Evolutionary conservation across 2,797 vertebrate species (phyloP), one percentile per base, ranked within the genome.

Genomic region (Graptemys geographica): DNA sequence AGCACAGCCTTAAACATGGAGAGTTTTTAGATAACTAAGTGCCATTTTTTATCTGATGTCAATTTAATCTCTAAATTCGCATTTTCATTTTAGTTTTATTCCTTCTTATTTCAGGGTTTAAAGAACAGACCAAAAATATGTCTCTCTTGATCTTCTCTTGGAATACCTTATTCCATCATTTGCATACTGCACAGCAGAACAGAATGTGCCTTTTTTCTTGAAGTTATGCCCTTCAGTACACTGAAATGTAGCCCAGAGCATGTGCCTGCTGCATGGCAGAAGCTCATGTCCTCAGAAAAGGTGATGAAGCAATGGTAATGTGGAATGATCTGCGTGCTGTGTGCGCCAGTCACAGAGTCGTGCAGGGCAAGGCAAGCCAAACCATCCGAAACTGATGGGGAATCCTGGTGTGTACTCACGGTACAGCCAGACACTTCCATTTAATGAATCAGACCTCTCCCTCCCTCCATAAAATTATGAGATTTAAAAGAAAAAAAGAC

Each of bases 381-480:
- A 5, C 4, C n/a, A 8, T 52, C 21, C 10, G 11, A 80, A 80
- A 80, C 31, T n/a, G 15, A 53, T 33, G 53, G 72, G 56, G 27
- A 41, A 18, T 62, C 3, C 2, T 65, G 4, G 4, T 86, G 27
- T 62, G 18, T 44, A 15, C 37, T 88, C 83, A 72, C n/a, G 56
- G 15, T 59, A 81, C 10, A 82, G 76, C 55, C 3, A 47, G 18
- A 9, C 69, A 86, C 49, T 23, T 81, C 31, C 33, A n/a, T 81
- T 5, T 83, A 41, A 31, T 0, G 0, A 53, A 1, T 44, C 6
- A 79, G 83, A 72, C 11, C 13, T 37, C 18, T 53, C 11, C 79
- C 52, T 57, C 37, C 57, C 5, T 4, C 4, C 4, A 0, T 12
- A 81, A 44, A 12, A 0, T 65, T n/a, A 18, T 65, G 16, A 65